Evolutionary conservation across 2,888 invertebrate genomes (phyloP).

Genomic region (Psylliodes chrysocephalus): DNA sequence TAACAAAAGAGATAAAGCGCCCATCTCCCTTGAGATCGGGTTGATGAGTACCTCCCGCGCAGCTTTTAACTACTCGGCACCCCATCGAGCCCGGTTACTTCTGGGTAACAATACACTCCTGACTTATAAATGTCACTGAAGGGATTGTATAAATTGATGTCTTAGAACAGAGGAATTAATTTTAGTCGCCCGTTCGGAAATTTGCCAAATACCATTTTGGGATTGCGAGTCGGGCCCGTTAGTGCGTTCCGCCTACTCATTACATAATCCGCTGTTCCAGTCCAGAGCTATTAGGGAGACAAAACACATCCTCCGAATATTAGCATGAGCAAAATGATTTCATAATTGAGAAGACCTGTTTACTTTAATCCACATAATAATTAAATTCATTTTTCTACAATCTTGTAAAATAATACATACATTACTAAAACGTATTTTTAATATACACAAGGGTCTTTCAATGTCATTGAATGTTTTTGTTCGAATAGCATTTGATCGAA

Average conservation of each 20-base stretch:
- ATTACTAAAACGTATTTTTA: too few relatives aligned
- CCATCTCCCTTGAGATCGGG: conserved; percentile 58
- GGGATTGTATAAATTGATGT: conserved; percentile 64
- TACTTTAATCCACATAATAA: too few relatives aligned
- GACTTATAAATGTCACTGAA: conserved; percentile 65
- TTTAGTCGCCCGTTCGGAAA: conserved; percentile 62
- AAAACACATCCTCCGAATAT: conserved; percentile 54
- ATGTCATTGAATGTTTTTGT: too few relatives aligned
- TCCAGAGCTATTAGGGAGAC: conserved; percentile 48
- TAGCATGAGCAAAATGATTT: conserved; percentile 52
- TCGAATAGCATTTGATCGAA: too few relatives aligned
- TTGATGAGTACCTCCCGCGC: conserved; percentile 62
- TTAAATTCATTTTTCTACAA: too few relatives aligned
- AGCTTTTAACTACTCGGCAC: conserved; percentile 63
- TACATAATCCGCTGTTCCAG: conserved; percentile 49
- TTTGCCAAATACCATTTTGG: conserved; percentile 62
- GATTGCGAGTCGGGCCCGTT: conserved; percentile 50
- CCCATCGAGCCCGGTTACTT: conserved; percentile 61
- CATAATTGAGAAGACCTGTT: conserved; percentile 24
- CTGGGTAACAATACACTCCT: conserved; percentile 64
- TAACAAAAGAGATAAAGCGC: conserved; percentile 44
- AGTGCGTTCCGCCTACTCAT: conserved; percentile 51
- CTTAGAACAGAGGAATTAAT: conserved; percentile 63
- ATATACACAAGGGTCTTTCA: too few relatives aligned
- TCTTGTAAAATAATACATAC: too few relatives aligned